A percentile compares a stretch with the other conserved stretches of the same genome.
Evolutionary conservation across 2,888 invertebrate genomes (phyloP).

Genomic region (Drosophila birchii): DNA sequence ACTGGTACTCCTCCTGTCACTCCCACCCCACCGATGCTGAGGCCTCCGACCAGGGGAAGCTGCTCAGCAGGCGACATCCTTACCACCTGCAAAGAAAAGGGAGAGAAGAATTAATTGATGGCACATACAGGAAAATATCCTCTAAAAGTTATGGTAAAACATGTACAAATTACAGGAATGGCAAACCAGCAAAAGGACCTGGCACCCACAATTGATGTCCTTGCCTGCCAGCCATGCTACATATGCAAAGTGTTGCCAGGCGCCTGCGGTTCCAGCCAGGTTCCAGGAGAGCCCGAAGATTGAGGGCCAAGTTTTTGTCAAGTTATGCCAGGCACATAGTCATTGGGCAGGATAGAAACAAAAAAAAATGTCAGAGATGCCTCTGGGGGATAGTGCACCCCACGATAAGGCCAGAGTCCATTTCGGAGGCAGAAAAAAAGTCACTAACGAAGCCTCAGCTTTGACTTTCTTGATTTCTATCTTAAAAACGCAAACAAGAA

Average conservation of each 20-base stretch:
- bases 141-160: not conserved
- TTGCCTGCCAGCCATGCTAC: not conserved
- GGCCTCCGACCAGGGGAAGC: constrained; percentile 43
- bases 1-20: constrained; percentile 9
- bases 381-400: not conserved
- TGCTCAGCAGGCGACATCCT: constrained; percentile 67
- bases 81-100: constrained; percentile 57
- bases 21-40: constrained; percentile 1
- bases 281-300: not conserved
- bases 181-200: not conserved
- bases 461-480: not conserved
- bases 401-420: not conserved
- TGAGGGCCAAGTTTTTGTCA: constrained; percentile 33
- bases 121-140: not conserved
- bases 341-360: not conserved
- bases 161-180: constrained; percentile 3
- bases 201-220: constrained; percentile 19
- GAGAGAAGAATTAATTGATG: constrained; percentile 4
- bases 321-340: constrained; percentile 45
- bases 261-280: constrained; percentile 18
- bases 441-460: not conserved
- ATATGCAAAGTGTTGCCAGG: constrained; percentile 12
- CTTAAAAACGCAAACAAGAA: too few relatives aligned
- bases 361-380: too few relatives aligned
- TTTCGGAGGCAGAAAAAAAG: too few relatives aligned